Evolutionary conservation across 2,888 invertebrate species (phyloP), one percentile per base, ranked within the genome.

Genomic region (Leptopilina syphax): DNA sequence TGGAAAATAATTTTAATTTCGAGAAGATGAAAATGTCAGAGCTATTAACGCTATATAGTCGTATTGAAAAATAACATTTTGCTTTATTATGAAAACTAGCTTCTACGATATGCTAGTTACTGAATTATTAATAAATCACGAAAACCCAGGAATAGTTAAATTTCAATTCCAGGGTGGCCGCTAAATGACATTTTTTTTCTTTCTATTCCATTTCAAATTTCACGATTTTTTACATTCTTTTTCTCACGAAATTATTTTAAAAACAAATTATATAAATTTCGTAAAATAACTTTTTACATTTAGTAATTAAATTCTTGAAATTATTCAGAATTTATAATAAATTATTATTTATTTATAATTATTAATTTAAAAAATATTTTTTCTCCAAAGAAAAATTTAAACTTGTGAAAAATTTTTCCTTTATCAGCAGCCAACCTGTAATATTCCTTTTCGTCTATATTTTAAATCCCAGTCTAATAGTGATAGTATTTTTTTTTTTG

Each of bases 61-160:
- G 86, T 88, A 88, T 88, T 90, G 85, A 85, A 89, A 89, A 90
- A 90, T 88, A 90, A 88, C 82, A 85, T 86, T 82, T 84, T 86
- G 84, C 86, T 86, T 82, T 83, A 84, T 84, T 82, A 81, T 84
- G 82, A 83, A 80, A 76, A 83, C 85, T 82, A 86, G 84, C 84
- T 76, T 85, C 83, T 84, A 76, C 10, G 85, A 85, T 82, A 82
- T 79, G 85, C 81, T 86, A 85, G 84, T 84, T 83, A 54, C 77
- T 85, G 76, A 83, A 65, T 44, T 34, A 27, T 57, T 54, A 73
- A 50, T 50, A 50, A 50, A 73, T 60, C 10, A 85, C 84, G 81
- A 84, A 78, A 84, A 84, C 81, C 83, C 86, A 85, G 83, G 84
- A 86, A 86, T 85, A 85, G 81, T 85, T 82, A 78, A 50, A 82